These are phyloP conservation scores for Petrophora chlorosata DNA, from an alignment of 2,888 invertebrate species.

Conservation along the genomic window DNA sequence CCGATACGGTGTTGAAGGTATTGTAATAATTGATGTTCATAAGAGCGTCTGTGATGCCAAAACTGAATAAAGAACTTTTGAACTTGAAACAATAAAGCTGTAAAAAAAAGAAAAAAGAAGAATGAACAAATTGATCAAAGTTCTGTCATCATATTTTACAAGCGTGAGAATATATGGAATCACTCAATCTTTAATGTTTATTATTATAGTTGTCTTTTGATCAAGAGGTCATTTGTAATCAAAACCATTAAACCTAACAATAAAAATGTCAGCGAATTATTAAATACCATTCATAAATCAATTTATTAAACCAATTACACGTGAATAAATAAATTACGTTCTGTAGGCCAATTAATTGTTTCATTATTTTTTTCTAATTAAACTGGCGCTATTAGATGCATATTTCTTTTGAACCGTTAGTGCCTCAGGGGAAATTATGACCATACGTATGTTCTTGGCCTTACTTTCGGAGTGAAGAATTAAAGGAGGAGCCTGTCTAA, in stretches of 20 bases:
- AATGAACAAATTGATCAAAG: too few relatives aligned
- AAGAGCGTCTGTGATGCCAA: too few relatives aligned
- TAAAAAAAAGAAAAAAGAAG: too few relatives aligned
- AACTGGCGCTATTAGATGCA: constrained; percentile 14
- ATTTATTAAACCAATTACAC: constrained; percentile 27
- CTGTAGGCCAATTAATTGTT: constrained; percentile 24
- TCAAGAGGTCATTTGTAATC: constrained; percentile 9
- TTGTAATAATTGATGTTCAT: too few relatives aligned
- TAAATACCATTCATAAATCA: constrained; percentile 31
- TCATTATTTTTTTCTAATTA: constrained; percentile 35
- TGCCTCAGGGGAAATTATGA: constrained; percentile 13
- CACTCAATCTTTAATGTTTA: neutral
- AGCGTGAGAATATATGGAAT: too few relatives aligned
- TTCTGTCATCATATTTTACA: too few relatives aligned
- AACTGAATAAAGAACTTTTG: too few relatives aligned
- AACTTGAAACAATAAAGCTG: too few relatives aligned
- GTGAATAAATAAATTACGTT: constrained; percentile 26
- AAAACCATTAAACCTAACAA: constrained; percentile 18
- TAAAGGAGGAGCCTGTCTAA: neutral
- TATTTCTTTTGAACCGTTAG: constrained; percentile 8
- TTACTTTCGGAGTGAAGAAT: neutral
- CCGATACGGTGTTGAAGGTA: too few relatives aligned
- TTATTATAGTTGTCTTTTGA: neutral
- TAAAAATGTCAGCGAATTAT: constrained; percentile 26
- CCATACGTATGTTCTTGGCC: neutral